Conservation (phyloP, 2,113 vertebrate genomes). For the Anolis sagrei region DNA sequence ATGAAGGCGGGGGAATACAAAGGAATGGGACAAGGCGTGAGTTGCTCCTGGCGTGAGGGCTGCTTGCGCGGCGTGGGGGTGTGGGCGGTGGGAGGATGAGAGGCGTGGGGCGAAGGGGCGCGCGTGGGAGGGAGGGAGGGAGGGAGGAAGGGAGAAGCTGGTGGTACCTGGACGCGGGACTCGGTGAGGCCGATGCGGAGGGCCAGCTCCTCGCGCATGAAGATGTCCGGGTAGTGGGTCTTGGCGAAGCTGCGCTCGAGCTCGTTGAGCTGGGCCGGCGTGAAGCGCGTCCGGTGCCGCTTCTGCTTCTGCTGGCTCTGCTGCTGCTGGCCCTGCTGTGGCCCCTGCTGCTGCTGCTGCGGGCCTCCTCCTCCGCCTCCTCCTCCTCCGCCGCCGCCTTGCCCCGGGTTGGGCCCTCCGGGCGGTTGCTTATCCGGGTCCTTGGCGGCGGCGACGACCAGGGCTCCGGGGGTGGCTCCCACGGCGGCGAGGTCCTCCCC, state of each 20-base stretch:
- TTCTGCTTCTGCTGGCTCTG: conserved; percentile 89
- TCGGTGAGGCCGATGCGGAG: conserved; percentile 93
- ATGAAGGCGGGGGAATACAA: too few relatives aligned
- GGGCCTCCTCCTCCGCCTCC: conserved; percentile 75
- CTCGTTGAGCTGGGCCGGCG: conserved; percentile 94
- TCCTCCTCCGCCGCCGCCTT: conserved; percentile 70
- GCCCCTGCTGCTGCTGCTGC: conserved; percentile 77
- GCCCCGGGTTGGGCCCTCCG: conserved; percentile 78
- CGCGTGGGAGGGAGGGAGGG: too few relatives aligned
- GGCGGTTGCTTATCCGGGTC: conserved; percentile 89
- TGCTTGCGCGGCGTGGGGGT: not conserved
- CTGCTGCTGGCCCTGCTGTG: too few relatives aligned
- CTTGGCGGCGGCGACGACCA: conserved; percentile 89
- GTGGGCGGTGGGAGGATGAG: not conserved
- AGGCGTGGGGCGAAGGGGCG: not conserved
- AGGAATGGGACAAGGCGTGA: not conserved
- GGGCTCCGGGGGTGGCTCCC: conserved; percentile 89
- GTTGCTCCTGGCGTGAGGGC: too few relatives aligned
- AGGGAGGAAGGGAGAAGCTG: too few relatives aligned
- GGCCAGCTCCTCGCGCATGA: conserved; percentile 95
- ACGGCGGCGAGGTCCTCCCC: conserved; percentile 92
- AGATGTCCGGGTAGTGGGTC: conserved; percentile 97
- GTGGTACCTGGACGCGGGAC: conserved; percentile 92
- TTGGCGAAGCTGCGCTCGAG: conserved; percentile 96
- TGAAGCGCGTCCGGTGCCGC: conserved; percentile 95